phyloP scores from a whole-genome alignment of 2,888 invertebrate genomes.

The Orthosia cruda region DNA sequence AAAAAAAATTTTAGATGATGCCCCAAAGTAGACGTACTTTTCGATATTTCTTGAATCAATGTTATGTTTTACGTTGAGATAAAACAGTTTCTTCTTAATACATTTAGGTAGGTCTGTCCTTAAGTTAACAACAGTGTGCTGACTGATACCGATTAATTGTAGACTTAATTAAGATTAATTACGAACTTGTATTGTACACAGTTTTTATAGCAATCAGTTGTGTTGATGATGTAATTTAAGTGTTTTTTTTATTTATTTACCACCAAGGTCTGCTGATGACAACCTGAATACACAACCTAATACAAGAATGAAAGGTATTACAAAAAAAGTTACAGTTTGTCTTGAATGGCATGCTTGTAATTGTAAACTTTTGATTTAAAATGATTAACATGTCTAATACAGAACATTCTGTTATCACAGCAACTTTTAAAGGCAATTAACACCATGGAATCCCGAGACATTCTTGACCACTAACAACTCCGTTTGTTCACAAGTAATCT shows the following conservation, averaged over 20 bases:
- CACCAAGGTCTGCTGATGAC: conserved; percentile 72
- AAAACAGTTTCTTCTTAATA: not conserved
- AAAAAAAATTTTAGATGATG: not conserved
- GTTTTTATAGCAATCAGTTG: conserved; percentile 46
- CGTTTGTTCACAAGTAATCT: conserved; percentile 42
- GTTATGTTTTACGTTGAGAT: conserved; percentile 6
- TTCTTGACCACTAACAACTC: conserved; percentile 38
- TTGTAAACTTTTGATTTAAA: conserved; percentile 46
- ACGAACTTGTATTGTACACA: conserved; percentile 29
- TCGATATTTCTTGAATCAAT: conserved; percentile 15
- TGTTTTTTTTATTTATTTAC: conserved; percentile 73
- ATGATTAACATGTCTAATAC: conserved; percentile 53
- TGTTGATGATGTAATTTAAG: conserved; percentile 67
- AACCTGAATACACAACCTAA: conserved; percentile 73
- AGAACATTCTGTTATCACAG: conserved; percentile 13
- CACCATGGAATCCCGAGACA: conserved; percentile 17
- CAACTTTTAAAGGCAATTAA: conserved; percentile 33
- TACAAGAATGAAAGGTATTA: conserved; percentile 87
- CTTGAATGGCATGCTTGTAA: conserved; percentile 64
- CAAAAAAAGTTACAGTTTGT: conserved; percentile 56
- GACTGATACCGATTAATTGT: conserved; percentile 14
- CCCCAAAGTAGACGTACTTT: not conserved
- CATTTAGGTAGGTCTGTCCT: conserved; percentile 6
- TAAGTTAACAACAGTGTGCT: conserved; percentile 27
- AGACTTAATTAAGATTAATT: conserved; percentile 26